Base-by-base conservation (phyloP, 1,140 invertebrate species). In the Pachyrhynchus sulphureomaculatus region DNA sequence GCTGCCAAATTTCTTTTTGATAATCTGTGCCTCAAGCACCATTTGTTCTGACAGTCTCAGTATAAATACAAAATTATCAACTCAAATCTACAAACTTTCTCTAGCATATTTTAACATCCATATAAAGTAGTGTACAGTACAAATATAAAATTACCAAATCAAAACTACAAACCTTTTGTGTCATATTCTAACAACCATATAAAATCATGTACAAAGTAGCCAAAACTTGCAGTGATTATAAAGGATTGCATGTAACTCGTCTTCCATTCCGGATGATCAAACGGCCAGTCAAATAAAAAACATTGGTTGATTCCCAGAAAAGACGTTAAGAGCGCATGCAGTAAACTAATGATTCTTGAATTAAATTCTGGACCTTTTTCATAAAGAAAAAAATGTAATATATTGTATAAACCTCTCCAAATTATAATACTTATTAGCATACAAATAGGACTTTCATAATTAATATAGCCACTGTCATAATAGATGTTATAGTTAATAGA, bases 191-290 rank as follows among this genome's bases (percentile, higher is more conserved):
- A 54, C 57, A 80, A 82, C 83, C 82, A 84, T n/a, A 77, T 61
- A 18, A 82, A 67, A 71, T 84, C 83, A 60, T 81, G 81, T 0
- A 81, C 70, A 68, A 84, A 85, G 70, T 84, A 85, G 17, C 81
- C 80, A 73, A 81, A 77, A 54, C 77, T 77, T n/a, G 65, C 45
- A 0, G 71, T 51, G 45, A 77, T 47, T 1, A 76, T 33, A 4
- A 71, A 49, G 13, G 54, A 48, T 51, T 75, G 70, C 4, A 55
- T 26, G 20, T 57, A 42, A 6, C 58, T 71, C n/a, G 69, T 71
- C 18, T 57, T 64, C 56, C 69, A 62, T 54, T 69, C 60, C 9
- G 66, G 67, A 24, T 67, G 65, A 44, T 68, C 51, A 49, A 75
- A 71, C 3, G 66, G 65, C 17, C 32, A 61, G 26, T 69, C 70